Percentiles rank a stretch among this genome's conserved stretches.
Conservation (phyloP, 2,797 vertebrate species). For the Falco concolor region DNA sequence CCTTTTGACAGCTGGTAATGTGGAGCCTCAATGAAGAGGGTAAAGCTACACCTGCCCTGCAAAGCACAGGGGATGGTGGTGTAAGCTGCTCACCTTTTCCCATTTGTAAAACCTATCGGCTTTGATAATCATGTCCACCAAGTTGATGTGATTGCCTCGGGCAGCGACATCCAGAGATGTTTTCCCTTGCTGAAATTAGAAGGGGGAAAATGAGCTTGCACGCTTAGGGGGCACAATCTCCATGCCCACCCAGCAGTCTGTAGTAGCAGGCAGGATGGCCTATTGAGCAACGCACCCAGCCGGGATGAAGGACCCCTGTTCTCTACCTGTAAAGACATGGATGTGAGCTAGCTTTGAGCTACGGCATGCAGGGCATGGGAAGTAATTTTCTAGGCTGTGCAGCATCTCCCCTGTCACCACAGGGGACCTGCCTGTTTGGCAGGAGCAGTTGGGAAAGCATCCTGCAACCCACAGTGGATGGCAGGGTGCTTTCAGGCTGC, state of each 20-base stretch:
- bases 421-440: neutral
- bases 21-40: neutral
- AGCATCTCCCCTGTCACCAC: neutral
- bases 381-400: neutral
- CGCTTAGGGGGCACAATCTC: neutral
- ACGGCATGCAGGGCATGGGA: fast-evolving
- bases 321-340: neutral
- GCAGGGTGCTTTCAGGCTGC: neutral
- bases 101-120: conserved; percentile 87
- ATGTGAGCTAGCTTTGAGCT: neutral
- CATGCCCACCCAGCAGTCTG: fast-evolving
- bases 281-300: neutral
- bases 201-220: neutral
- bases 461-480: neutral
- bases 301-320: neutral
- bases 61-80: neutral
- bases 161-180: conserved; percentile 85
- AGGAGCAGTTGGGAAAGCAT: neutral
- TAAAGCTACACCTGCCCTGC: neutral
- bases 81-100: conserved; percentile 79
- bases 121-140: conserved; percentile 93
- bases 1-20: neutral
- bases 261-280: neutral
- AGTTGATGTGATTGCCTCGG: conserved; percentile 81
- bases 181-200: conserved; percentile 83